Evolutionary conservation across 2,113 vertebrate species (phyloP).

Genomic region (Passer domesticus): DNA sequence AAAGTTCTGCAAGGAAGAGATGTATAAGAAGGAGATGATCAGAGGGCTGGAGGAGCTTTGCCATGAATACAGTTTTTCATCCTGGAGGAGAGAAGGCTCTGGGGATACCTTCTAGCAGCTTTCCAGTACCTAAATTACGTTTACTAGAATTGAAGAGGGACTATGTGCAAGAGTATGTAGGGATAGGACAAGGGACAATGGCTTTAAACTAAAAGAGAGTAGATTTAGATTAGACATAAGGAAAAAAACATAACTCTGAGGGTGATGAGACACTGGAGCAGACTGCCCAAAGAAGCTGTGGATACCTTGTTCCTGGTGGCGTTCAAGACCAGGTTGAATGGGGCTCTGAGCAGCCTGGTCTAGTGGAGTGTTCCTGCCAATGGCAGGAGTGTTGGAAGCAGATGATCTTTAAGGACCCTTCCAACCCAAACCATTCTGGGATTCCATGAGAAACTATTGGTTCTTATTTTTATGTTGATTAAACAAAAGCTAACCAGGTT

Average conservation of each 20-base stretch:
- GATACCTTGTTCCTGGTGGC: not conserved
- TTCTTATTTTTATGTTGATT: not conserved
- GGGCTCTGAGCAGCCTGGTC: not conserved
- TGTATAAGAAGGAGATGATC: not conserved
- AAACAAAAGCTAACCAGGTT: not conserved
- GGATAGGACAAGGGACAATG: too few species aligned
- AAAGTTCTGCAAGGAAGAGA: not conserved
- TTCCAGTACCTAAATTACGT: not conserved
- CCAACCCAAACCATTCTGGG: not conserved
- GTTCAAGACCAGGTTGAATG: not conserved
- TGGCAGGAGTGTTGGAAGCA: not conserved
- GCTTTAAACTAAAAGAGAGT: not conserved
- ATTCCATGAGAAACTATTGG: not conserved
- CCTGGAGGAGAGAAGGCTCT: not conserved
- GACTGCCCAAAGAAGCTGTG: not conserved
- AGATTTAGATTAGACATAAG: not conserved
- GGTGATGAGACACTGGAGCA: not conserved
- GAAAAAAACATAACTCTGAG: not conserved
- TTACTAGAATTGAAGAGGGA: not conserved
- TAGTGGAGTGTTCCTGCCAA: not conserved
- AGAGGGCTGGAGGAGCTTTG: not conserved
- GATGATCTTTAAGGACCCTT: not conserved
- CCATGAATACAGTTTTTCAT: too few species aligned
- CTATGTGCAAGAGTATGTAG: not conserved
- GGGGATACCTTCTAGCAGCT: not conserved